A percentile compares a stretch with the other conserved stretches of the same genome.
phyloP scores from a whole-genome alignment of 2,113 vertebrate genomes.

The Sylvietta virens region DNA sequence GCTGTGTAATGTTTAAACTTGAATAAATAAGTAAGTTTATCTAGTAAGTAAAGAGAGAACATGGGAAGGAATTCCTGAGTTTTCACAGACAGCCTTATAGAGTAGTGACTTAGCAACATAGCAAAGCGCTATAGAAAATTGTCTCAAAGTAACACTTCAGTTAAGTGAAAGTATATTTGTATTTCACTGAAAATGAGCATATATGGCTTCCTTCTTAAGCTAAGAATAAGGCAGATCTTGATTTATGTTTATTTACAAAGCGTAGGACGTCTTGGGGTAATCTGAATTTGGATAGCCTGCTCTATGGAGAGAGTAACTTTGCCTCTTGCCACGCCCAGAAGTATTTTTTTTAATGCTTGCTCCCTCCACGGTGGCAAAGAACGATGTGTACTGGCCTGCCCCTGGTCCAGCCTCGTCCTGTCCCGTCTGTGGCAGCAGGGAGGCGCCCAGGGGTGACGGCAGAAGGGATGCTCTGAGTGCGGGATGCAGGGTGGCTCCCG shows the following conservation, averaged over 20 bases:
- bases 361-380: not conserved
- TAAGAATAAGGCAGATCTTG: not conserved
- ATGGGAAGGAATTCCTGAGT: not conserved
- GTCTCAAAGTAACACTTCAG: not conserved
- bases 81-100: not conserved
- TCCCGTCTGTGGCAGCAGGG: accelerated
- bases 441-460: accelerated
- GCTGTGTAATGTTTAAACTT: conserved; percentile 7
- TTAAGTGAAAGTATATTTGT: not conserved
- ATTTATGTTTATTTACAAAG: not conserved
- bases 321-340: not conserved
- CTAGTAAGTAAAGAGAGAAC: not conserved
- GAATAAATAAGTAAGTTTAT: not conserved
- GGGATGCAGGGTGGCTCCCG: accelerated
- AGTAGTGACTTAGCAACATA: not conserved
- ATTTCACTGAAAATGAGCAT: not conserved
- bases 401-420: accelerated
- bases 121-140: not conserved
- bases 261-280: accelerated
- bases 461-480: not conserved
- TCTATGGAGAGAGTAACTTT: not conserved
- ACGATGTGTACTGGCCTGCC: not conserved
- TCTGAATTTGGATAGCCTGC: not conserved
- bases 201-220: not conserved
- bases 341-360: not conserved